A percentile compares a stretch with the other conserved stretches of the same genome.
phyloP scores from a whole-genome alignment of 2,113 vertebrate genomes.

The Rhineura floridana region DNA sequence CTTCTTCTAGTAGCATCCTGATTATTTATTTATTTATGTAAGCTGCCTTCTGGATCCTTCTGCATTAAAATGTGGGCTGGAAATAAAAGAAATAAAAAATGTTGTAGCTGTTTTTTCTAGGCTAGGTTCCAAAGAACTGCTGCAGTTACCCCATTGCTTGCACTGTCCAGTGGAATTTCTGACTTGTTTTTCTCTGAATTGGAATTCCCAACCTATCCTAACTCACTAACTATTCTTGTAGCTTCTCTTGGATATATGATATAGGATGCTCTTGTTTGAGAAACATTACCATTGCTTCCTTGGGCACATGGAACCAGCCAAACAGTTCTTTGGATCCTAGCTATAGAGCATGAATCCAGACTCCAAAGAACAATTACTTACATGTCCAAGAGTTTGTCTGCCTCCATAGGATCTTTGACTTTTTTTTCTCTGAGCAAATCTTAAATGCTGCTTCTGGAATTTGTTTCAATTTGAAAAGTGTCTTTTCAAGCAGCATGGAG shows the following conservation, averaged over 20 bases:
- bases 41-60: background rate
- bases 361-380: no score
- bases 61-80: background rate
- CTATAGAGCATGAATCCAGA: background rate
- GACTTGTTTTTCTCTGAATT: background rate
- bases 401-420: background rate
- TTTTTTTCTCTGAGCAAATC: background rate
- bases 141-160: background rate
- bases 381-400: background rate
- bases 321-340: background rate
- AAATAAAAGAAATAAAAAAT: background rate
- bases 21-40: background rate
- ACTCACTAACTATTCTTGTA: background rate
- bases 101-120: background rate
- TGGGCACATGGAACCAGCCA: background rate
- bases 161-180: background rate
- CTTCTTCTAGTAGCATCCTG: no score
- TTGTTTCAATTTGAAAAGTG: background rate
- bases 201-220: background rate
- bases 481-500: background rate
- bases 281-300: background rate
- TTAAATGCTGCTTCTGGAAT: background rate
- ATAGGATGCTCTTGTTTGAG: no score
- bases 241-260: background rate
- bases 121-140: background rate